Evolutionary conservation across 2,888 invertebrate genomes (phyloP).

Genomic region (Microplitis deprimator): DNA sequence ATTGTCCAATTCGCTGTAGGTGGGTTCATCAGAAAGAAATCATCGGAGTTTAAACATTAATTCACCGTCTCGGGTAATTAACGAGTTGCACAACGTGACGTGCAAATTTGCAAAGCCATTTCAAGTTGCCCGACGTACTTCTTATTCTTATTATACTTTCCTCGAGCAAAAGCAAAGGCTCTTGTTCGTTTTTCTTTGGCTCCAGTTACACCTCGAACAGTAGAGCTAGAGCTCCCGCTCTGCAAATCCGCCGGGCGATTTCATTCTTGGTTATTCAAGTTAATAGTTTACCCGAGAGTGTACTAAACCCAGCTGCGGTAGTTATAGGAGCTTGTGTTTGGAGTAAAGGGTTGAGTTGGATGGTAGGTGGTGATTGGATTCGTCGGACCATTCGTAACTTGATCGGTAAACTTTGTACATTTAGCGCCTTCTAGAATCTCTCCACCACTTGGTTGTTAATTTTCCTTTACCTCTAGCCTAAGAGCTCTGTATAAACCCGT

Average conservation of each 20-base stretch:
- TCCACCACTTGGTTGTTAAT: not conserved
- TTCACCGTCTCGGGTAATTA: constrained; percentile 60
- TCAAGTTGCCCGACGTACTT: constrained; percentile 61
- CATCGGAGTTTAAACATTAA: not conserved
- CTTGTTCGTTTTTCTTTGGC: constrained; percentile 50
- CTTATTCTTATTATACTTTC: not conserved
- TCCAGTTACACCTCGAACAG: constrained; percentile 50
- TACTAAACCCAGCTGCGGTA: not conserved
- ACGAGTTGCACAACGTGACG: constrained; percentile 58
- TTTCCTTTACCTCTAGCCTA: not conserved
- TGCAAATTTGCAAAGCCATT: constrained; percentile 70
- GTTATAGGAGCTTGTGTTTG: not conserved
- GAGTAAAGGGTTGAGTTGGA: constrained; percentile 54
- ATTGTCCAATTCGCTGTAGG: not conserved
- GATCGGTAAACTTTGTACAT: constrained; percentile 67
- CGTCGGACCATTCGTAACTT: constrained; percentile 63
- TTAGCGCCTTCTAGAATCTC: constrained; percentile 52
- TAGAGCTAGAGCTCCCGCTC: constrained; percentile 42
- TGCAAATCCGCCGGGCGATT: constrained; percentile 46
- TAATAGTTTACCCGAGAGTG: constrained; percentile 35
- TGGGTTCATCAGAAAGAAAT: not conserved
- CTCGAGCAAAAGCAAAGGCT: constrained; percentile 25
- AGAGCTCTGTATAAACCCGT: not conserved
- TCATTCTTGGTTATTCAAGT: constrained; percentile 19
- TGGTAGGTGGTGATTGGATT: constrained; percentile 61